Percentiles rank a stretch among this genome's conserved stretches.
These are phyloP conservation scores for Menidia menidia DNA, from an alignment of 2,797 vertebrate genomes.

Conservation along the genomic window DNA sequence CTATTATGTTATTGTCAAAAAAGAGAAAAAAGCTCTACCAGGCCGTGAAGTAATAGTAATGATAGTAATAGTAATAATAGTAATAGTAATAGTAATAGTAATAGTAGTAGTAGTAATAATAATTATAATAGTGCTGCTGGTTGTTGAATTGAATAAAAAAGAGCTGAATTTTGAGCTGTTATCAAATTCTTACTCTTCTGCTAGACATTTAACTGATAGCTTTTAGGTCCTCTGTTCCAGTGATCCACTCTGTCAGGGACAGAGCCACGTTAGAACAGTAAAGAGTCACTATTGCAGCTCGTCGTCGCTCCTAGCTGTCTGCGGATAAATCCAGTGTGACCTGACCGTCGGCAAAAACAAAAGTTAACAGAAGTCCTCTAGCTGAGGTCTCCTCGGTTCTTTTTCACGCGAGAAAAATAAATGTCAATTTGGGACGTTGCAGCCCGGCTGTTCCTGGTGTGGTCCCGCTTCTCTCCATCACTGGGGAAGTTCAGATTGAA, in stretches of 20 bases:
- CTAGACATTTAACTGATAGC: conserved; percentile 16
- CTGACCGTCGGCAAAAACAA: conserved; percentile 67
- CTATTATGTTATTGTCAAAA: conserved; percentile 19
- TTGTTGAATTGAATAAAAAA: conserved; percentile 45
- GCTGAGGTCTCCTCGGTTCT: conserved; percentile 34
- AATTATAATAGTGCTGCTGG: conserved; percentile 52
- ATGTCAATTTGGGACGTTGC: conserved; percentile 28
- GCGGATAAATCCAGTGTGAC: conserved; percentile 55
- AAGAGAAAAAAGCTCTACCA: conserved; percentile 15
- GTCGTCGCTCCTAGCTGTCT: conserved; percentile 25
- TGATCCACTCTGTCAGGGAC: conserved; percentile 26
- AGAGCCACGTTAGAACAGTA: conserved; percentile 17
- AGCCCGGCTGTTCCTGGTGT: conserved; percentile 35
- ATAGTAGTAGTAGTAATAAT: conserved; percentile 58
- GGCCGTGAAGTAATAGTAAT: conserved; percentile 45
- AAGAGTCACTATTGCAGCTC: conserved; percentile 25
- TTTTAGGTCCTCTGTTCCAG: conserved; percentile 44
- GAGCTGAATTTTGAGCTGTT: conserved; percentile 60
- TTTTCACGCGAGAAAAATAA: conserved; percentile 31
- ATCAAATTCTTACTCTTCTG: conserved; percentile 52
- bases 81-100: conserved; percentile 64
- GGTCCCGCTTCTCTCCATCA: conserved; percentile 56
- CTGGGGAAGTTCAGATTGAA: conserved; percentile 58
- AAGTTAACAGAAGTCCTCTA: conserved; percentile 53
- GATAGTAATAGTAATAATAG: conserved; percentile 68